Evolutionary conservation across 92 coral and sea anemone genomes (phyloP).

Genomic region (Anthopleura xanthogrammica): DNA sequence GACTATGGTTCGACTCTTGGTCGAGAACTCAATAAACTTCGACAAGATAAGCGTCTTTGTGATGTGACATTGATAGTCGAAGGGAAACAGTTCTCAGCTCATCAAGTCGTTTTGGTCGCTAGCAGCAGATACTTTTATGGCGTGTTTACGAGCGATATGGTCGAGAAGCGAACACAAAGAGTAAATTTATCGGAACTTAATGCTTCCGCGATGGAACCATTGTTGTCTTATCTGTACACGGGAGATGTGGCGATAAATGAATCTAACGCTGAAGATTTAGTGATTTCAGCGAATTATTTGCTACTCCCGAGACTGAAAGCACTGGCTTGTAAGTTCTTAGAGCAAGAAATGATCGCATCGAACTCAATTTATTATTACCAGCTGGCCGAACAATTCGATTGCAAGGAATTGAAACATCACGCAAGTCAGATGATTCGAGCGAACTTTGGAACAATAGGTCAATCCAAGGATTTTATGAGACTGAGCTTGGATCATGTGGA

Average conservation of each 20-base stretch:
- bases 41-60: constrained; percentile 49
- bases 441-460: constrained; percentile 79
- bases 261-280: constrained; percentile 77
- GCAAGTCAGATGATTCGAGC: constrained; percentile 71
- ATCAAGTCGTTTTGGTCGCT: constrained; percentile 65
- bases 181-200: constrained; percentile 59
- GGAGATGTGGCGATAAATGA: constrained; percentile 64
- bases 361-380: constrained; percentile 67
- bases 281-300: constrained; percentile 78
- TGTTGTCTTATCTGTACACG: constrained; percentile 72
- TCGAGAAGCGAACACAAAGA: constrained; percentile 49
- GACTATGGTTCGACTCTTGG: constrained; percentile 25
- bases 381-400: constrained; percentile 82
- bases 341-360: constrained; percentile 63
- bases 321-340: constrained; percentile 71
- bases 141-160: constrained; percentile 73
- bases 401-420: constrained; percentile 61
- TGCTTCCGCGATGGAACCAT: constrained; percentile 44
- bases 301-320: constrained; percentile 71
- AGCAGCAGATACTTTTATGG: constrained; percentile 67
- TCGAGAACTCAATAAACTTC: constrained; percentile 37
- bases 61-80: constrained; percentile 67
- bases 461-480: constrained; percentile 64
- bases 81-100: constrained; percentile 66
- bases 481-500: constrained; percentile 59